Base-by-base conservation (phyloP, 2,113 vertebrate genomes). In the Brachyhypopomus gauderio region DNA sequence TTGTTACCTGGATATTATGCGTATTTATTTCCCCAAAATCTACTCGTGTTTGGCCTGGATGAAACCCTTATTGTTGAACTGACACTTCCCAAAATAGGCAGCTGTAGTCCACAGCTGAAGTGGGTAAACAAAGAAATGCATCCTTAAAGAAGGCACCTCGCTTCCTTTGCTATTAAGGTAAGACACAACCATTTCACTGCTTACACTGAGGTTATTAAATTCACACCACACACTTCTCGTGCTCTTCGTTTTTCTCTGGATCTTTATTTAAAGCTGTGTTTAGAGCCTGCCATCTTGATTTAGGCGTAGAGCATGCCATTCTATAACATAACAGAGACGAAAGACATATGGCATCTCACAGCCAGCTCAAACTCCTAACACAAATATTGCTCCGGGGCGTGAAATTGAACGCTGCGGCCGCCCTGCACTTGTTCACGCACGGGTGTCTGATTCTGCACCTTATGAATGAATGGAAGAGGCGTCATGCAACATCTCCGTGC, bases 91-190 rank as follows among this genome's bases (percentile, higher is more conserved):
- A 9, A 60, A 70, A 75, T 36, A 66, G 78, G 73, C 80, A 67
- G 67, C 70, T 81, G 34, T 72, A 59, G 70, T 25, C 20, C 25
- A 27, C 52, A 72, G 5, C 80, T 78, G 62, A n/a, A 88, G 84
- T 75, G 85, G 84, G 87, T 79, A 87, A 77, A 85, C 63, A 70
- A 83, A 88, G 88, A 87, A 80, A 92, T 89, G 89, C 88, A 75
- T 84, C 59, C 20, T 41, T 83, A 77, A 56, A 69, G 83, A 80
- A 72, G 59, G 30, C 25, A 38, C 11, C 67, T 41, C 60, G 52
- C 72, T 76, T 36, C 59, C 77, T 62, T 64, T 79, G 62, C 23
- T 22, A 41, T 83, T 66, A 58, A 85, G 83, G 85, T 83, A 78
- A 83, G 78, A 59, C 36, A 72, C 73, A 30, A 16, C 12, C 14